phyloP scores from a whole-genome alignment of 2,797 vertebrate species.

The Sarcophilus harrisii region DNA sequence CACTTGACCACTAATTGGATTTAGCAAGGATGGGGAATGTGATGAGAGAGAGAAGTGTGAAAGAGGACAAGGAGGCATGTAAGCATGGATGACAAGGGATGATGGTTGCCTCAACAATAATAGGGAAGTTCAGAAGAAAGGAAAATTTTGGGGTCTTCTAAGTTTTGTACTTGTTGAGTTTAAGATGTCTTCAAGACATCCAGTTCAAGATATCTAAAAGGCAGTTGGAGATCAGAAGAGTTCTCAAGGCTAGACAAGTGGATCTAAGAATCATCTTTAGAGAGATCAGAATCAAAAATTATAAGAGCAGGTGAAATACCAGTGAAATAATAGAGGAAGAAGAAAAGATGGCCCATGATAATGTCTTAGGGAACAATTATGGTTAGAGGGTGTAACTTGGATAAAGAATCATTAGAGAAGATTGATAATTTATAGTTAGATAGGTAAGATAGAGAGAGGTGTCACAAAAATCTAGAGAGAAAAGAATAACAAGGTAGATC shows the following conservation, averaged over 20 bases:
- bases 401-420: background rate
- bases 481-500: background rate
- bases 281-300: background rate
- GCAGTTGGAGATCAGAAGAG: background rate
- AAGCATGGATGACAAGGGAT: background rate
- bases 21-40: background rate
- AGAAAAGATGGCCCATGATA: background rate
- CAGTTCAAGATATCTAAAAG: background rate
- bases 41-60: background rate
- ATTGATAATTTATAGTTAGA: background rate
- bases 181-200: background rate
- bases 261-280: background rate
- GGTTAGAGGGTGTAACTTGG: background rate
- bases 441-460: background rate
- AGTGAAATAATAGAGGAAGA: background rate
- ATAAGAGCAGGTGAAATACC: background rate
- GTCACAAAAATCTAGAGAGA: background rate
- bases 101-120: background rate
- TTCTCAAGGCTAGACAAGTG: background rate
- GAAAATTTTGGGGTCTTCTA: background rate
- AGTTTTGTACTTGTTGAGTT: background rate
- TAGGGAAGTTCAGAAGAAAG: background rate
- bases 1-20: background rate
- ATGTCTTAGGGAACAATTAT: background rate
- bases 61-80: background rate